Evolutionary conservation across 2,888 invertebrate species (phyloP).

Genomic region (Brachynemurus nebulosus): DNA sequence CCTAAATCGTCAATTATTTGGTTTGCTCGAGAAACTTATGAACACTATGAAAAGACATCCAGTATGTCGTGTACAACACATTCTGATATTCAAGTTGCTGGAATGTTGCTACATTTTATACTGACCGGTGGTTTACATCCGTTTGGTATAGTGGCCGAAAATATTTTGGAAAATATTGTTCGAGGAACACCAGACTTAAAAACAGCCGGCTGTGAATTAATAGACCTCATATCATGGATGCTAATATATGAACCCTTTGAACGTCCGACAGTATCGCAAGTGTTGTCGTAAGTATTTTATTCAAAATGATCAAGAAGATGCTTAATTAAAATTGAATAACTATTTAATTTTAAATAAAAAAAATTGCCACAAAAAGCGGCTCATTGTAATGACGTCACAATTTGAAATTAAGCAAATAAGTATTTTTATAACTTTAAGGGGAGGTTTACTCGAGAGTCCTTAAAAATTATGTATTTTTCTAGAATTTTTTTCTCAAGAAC

Average conservation of each 20-base stretch:
- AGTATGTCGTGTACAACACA: slow-evolving; percentile 25
- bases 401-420: no score
- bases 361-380: no score
- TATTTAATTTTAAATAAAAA: not conserved
- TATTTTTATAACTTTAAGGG: no score
- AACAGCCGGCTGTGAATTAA: slow-evolving; percentile 24
- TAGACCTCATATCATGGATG: slow-evolving; percentile 30
- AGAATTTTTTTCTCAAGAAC: no score
- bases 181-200: slow-evolving; percentile 21
- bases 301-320: no score
- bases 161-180: slow-evolving; percentile 28
- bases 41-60: slow-evolving; percentile 19
- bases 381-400: no score
- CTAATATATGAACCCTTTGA: slow-evolving; percentile 26
- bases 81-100: slow-evolving; percentile 31
- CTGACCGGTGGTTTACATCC: slow-evolving; percentile 30
- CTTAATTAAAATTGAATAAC: no score
- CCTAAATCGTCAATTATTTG: slow-evolving; percentile 29
- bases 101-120: slow-evolving; percentile 31
- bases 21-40: slow-evolving; percentile 30
- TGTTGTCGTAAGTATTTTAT: slow-evolving; percentile 27
- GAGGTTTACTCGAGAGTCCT: no score
- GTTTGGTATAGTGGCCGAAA: slow-evolving; percentile 26
- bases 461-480: no score
- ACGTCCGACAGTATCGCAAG: slow-evolving; percentile 27